Evolutionary conservation across 2,113 vertebrate genomes (phyloP).

Genomic region (Panthera uncia): DNA sequence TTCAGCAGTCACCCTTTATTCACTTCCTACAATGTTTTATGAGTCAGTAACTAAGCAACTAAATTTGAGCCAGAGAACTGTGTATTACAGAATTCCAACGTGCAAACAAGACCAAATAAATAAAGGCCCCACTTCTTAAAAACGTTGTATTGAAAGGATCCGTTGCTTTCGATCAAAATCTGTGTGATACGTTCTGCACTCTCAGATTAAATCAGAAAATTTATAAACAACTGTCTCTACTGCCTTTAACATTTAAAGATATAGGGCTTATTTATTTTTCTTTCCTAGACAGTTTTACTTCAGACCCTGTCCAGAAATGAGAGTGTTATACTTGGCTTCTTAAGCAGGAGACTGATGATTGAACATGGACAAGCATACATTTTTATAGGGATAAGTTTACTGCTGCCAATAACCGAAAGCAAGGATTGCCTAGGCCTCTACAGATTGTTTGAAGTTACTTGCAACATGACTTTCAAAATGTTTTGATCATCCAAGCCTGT

Average conservation of each 20-base stretch:
- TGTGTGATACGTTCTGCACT: neutral
- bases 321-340: slow-evolving; percentile 51
- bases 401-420: slow-evolving; percentile 63
- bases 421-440: slow-evolving; percentile 65
- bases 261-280: slow-evolving; percentile 52
- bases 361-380: slow-evolving; percentile 64
- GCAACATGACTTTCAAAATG: slow-evolving; percentile 76
- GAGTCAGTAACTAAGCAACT: slow-evolving; percentile 20
- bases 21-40: neutral
- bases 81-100: neutral
- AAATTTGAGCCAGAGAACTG: neutral
- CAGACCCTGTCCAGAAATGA: slow-evolving; percentile 61
- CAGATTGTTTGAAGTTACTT: slow-evolving; percentile 74
- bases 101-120: neutral
- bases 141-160: neutral
- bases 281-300: slow-evolving; percentile 52
- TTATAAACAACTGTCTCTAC: slow-evolving; percentile 22
- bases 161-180: neutral
- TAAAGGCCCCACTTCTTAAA: neutral
- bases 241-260: slow-evolving; percentile 47
- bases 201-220: slow-evolving; percentile 29
- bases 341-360: slow-evolving; percentile 43
- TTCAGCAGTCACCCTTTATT: neutral
- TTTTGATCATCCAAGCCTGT: slow-evolving; percentile 71
- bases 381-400: slow-evolving; percentile 58